Evolutionary conservation across 2,113 vertebrate species (phyloP).

Genomic region (Pseudorhombus dupliciocellatus): DNA sequence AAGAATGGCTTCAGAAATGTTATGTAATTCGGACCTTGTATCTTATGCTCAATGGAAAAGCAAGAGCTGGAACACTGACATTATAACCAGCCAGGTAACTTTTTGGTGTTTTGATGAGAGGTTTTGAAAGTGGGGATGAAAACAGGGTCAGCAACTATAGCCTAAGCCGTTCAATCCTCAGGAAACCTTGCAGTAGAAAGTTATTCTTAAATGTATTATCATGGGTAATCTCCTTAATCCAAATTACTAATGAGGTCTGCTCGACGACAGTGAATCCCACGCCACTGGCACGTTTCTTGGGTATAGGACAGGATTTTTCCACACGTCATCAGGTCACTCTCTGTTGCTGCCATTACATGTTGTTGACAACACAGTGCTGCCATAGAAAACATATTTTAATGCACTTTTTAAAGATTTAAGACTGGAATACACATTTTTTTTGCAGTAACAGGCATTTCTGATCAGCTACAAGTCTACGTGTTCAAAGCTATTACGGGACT

Average conservation of each 20-base stretch:
- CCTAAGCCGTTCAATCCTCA: constrained; percentile 40
- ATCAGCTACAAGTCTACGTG: too few species aligned
- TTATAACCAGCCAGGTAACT: background rate
- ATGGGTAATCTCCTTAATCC: constrained; percentile 79
- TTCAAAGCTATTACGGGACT: too few species aligned
- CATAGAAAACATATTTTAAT: too few species aligned
- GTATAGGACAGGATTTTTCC: constrained; percentile 24
- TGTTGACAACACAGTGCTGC: constrained; percentile 22
- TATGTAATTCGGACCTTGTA: constrained; percentile 18
- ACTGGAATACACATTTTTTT: too few species aligned
- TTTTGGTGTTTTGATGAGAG: constrained; percentile 9
- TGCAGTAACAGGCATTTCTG: too few species aligned
- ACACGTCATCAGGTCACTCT: constrained; percentile 25
- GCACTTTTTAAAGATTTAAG: too few species aligned
- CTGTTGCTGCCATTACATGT: background rate
- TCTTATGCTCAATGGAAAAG: constrained; percentile 3
- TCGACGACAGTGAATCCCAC: constrained; percentile 49
- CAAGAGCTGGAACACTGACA: background rate
- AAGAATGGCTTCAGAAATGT: constrained; percentile 12
- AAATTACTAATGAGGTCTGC: constrained; percentile 65
- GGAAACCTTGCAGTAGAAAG: constrained; percentile 63
- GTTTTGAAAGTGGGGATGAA: constrained; percentile 13
- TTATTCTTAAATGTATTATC: constrained; percentile 78
- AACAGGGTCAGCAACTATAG: constrained; percentile 35
- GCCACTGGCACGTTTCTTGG: constrained; percentile 42